Evolutionary conservation across 2,113 vertebrate species (phyloP).

Genomic region (Geococcyx californianus): DNA sequence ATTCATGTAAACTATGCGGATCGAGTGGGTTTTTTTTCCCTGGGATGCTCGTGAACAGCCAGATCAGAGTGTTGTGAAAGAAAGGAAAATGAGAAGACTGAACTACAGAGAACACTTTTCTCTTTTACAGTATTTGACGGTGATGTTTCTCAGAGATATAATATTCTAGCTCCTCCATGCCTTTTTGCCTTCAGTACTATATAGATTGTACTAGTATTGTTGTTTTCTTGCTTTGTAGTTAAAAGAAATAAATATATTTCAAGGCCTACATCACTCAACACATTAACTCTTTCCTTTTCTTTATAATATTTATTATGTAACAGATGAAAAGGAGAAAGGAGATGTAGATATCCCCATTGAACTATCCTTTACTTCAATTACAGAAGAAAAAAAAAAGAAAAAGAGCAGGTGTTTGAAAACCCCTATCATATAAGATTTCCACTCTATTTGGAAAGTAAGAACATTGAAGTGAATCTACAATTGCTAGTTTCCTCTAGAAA

Average conservation of each 20-base stretch:
- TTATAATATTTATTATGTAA: not conserved
- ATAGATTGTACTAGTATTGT: not conserved
- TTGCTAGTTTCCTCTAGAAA: constrained; percentile 32
- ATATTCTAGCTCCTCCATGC: not conserved
- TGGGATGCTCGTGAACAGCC: not conserved
- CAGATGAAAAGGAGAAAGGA: not conserved
- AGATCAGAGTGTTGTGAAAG: not conserved
- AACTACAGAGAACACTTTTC: not conserved
- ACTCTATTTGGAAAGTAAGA: constrained; percentile 20
- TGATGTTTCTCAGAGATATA: not conserved
- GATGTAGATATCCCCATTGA: not conserved
- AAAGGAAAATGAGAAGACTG: not conserved
- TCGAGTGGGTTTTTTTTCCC: not conserved
- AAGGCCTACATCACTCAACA: not conserved
- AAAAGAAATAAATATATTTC: not conserved
- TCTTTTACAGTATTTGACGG: not conserved
- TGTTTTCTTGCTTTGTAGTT: not conserved
- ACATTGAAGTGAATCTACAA: not conserved
- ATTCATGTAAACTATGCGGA: not conserved
- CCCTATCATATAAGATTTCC: not conserved
- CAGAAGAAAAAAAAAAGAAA: not conserved
- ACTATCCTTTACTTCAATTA: not conserved
- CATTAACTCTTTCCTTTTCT: not conserved
- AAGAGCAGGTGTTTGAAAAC: not conserved
- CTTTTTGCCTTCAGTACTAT: not conserved